Conservation (phyloP, 2,888 invertebrate species). For the Agriopis marginaria region DNA sequence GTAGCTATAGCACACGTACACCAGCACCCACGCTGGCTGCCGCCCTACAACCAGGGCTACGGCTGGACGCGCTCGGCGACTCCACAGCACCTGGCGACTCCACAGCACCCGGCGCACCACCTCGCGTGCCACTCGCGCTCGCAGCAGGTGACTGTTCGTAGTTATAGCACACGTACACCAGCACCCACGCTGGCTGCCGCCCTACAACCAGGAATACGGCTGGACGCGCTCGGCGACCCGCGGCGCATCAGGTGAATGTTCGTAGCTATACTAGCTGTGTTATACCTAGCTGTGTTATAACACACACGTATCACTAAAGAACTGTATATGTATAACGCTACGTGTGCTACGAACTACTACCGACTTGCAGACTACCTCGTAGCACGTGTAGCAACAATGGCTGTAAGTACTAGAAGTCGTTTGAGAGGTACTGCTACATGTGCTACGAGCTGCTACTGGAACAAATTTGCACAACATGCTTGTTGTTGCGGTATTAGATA, state of each 20-base stretch:
- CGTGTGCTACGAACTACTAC: no score
- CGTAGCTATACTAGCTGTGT: no score
- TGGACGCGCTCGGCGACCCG: no score
- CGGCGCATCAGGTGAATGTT: no score
- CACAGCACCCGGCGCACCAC: constrained; percentile 83
- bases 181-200: no score
- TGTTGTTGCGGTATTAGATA: no score
- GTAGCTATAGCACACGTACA: not conserved
- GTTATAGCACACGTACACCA: not conserved
- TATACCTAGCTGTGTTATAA: no score
- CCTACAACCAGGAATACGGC: no score
- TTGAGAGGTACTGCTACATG: not conserved
- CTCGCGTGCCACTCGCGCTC: constrained; percentile 83
- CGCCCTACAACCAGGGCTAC: no score
- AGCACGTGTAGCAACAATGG: not conserved
- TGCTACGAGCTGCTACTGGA: not conserved
- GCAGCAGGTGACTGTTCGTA: constrained; percentile 69
- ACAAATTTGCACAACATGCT: not conserved
- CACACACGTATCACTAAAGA: no score
- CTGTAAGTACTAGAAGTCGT: not conserved
- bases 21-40: no score
- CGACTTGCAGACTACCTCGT: not conserved
- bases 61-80: constrained; percentile 69
- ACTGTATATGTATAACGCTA: no score
- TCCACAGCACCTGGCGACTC: constrained; percentile 84